Percentiles rank a stretch among this genome's conserved stretches.
These are phyloP conservation scores for Podilymbus podiceps DNA, from an alignment of 2,113 vertebrate species.

Conservation along the genomic window DNA sequence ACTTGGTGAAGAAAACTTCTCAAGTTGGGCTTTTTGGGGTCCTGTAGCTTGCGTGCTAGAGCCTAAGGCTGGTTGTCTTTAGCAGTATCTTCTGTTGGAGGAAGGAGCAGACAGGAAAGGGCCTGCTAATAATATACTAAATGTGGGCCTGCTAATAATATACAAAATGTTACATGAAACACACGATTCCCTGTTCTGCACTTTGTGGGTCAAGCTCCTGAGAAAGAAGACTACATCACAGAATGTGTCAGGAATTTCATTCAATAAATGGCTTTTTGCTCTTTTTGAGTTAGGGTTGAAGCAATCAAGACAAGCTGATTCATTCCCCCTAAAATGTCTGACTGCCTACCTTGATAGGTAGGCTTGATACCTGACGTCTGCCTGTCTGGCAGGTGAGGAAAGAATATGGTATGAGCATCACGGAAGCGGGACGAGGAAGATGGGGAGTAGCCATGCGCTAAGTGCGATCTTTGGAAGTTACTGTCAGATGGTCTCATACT, in stretches of 20 bases:
- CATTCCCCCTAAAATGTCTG: rapidly evolving
- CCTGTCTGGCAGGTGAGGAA: neutral
- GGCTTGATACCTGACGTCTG: rapidly evolving
- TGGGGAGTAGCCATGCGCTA: neutral
- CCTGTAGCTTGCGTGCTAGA: rapidly evolving
- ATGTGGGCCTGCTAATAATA: neutral
- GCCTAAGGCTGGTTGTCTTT: neutral
- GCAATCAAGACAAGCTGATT: neutral
- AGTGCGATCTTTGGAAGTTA: neutral
- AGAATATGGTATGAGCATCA: rapidly evolving
- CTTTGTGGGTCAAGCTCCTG: neutral
- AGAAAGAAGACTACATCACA: neutral
- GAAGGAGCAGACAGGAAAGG: neutral
- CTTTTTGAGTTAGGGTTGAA: neutral
- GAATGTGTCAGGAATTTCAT: neutral
- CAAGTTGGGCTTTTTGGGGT: rapidly evolving
- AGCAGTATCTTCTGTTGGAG: neutral
- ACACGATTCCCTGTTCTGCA: rapidly evolving
- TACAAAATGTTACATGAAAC: rapidly evolving
- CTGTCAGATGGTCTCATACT: rapidly evolving
- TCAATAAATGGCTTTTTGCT: neutral
- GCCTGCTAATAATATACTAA: neutral
- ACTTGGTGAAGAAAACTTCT: neutral
- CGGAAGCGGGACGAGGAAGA: neutral
- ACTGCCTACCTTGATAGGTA: rapidly evolving